Conservation (phyloP, 2,113 vertebrate genomes). For the Sprattus sprattus region DNA sequence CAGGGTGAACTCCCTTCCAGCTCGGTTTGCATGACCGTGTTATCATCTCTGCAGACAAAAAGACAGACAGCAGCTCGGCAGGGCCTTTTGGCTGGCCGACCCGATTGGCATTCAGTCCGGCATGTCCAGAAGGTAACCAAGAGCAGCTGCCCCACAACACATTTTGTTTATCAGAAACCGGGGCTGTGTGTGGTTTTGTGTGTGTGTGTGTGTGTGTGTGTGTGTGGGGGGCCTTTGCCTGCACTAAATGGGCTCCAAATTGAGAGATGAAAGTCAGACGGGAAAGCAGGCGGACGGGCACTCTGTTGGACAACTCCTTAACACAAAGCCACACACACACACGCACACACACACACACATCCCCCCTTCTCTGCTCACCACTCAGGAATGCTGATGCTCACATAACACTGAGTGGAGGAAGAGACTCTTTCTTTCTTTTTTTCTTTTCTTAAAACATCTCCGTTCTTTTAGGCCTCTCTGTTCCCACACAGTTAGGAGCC, state of each 20-base stretch:
- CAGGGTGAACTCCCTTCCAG: neutral
- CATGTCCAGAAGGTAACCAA: neutral
- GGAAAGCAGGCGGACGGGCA: neutral
- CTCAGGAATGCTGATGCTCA: neutral
- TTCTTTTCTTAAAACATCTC: neutral
- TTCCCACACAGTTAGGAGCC: neutral
- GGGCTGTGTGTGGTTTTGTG: too few relatives aligned
- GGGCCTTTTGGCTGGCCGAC: neutral
- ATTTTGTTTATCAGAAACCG: neutral
- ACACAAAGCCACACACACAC: slow-evolving; percentile 9
- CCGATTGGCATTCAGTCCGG: slow-evolving; percentile 7
- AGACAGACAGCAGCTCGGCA: neutral
- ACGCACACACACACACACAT: slow-evolving; percentile 2
- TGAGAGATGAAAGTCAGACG: neutral
- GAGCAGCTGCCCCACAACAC: neutral
- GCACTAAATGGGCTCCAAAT: neutral
- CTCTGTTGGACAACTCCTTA: neutral
- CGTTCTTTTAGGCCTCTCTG: neutral
- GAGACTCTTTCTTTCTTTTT: neutral
- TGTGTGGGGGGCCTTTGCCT: neutral
- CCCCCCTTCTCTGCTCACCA: neutral
- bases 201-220: too few relatives aligned
- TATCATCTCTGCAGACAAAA: neutral
- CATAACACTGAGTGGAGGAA: neutral
- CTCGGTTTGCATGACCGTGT: neutral